Conservation (phyloP, 2,797 vertebrate species). For the Clangula hyemalis region DNA sequence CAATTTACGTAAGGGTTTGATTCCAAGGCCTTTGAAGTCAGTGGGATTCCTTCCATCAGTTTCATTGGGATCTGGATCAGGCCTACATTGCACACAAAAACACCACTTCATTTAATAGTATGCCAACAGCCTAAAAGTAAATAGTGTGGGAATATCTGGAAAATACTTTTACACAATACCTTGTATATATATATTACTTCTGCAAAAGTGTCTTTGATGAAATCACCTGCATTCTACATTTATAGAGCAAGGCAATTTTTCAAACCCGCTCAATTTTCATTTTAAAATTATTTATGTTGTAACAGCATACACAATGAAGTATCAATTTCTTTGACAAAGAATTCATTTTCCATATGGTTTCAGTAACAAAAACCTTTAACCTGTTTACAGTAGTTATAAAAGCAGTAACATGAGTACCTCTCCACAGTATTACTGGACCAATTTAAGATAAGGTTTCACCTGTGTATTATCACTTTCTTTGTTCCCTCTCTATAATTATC, state of each 20-base stretch:
- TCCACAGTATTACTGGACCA: background rate
- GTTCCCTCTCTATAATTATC: background rate
- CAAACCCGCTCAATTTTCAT: background rate
- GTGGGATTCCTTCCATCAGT: background rate
- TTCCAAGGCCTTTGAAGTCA: conserved; percentile 47
- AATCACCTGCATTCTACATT: background rate
- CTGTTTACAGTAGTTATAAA: conserved; percentile 28
- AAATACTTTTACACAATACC: background rate
- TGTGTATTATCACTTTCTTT: background rate
- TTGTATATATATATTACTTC: background rate
- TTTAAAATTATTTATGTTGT: background rate
- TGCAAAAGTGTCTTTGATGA: background rate
- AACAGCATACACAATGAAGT: background rate
- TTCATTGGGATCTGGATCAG: background rate
- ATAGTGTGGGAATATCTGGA: background rate
- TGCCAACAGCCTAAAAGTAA: background rate
- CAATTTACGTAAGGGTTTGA: background rate
- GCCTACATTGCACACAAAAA: background rate
- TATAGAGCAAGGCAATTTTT: background rate
- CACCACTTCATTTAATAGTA: background rate
- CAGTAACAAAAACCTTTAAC: conserved; percentile 25
- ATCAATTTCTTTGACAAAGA: conserved; percentile 21
- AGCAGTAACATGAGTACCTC: background rate
- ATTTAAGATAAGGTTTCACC: conserved; percentile 26
- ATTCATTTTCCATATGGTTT: conserved; percentile 51